Percentiles rank a stretch among this genome's conserved stretches.
These are phyloP conservation scores for Leptobrachium ailaonicum DNA, from an alignment of 2,113 vertebrate species.

Conservation along the genomic window DNA sequence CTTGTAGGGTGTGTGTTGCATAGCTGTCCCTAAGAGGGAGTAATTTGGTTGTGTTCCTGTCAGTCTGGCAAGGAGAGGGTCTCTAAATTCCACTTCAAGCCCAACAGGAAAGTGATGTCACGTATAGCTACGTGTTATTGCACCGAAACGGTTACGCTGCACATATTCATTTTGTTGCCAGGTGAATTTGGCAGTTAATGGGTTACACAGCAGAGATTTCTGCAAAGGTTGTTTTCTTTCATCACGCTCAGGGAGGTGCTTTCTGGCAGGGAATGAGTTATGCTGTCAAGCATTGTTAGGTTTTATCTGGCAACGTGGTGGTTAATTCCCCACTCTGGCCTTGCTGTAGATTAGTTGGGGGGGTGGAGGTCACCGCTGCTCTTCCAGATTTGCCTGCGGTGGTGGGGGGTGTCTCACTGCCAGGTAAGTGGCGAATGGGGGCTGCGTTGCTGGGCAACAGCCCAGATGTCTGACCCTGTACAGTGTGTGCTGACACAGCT, in stretches of 20 bases:
- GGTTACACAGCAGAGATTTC: slow-evolving; percentile 1
- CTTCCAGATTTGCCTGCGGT: slow-evolving; percentile 41
- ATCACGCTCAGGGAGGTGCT: slow-evolving; percentile 18
- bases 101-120: too few species aligned
- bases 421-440: slow-evolving; percentile 45
- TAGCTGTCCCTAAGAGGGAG: too few species aligned
- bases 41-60: too few species aligned
- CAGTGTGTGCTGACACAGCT: slow-evolving; percentile 49
- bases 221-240: slow-evolving; percentile 11
- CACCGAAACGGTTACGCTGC: slow-evolving; percentile 13
- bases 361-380: slow-evolving; percentile 48
- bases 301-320: slow-evolving; percentile 43
- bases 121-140: too few species aligned
- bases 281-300: slow-evolving; percentile 18
- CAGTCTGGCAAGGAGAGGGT: too few species aligned
- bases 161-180: not conserved
- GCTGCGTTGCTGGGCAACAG: slow-evolving; percentile 46
- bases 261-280: slow-evolving; percentile 35
- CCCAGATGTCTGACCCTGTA: slow-evolving; percentile 51
- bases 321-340: slow-evolving; percentile 44
- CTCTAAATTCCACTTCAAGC: too few species aligned
- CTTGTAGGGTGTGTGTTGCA: too few species aligned
- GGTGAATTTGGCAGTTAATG: not conserved
- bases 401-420: slow-evolving; percentile 34
- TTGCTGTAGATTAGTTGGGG: slow-evolving; percentile 45